A percentile compares a stretch with the other conserved stretches of the same genome.
phyloP scores from a whole-genome alignment of 2,797 vertebrate species.

The Phalloptychus januarius region DNA sequence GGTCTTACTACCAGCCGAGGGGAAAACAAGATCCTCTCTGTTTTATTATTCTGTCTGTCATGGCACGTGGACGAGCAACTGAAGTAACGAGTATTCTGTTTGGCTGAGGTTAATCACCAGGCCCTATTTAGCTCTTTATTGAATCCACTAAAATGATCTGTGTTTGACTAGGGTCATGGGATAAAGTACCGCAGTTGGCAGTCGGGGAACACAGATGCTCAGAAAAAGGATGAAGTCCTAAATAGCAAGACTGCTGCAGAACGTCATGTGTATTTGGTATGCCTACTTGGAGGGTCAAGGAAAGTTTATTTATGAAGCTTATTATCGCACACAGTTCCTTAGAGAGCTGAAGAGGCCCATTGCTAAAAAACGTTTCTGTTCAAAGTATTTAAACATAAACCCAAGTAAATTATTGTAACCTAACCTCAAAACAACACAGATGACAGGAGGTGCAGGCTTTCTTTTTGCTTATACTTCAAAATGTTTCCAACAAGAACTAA shows the following conservation, averaged over 20 bases:
- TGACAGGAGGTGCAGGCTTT: neutral
- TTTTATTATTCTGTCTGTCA: conserved; percentile 11
- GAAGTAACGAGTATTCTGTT: neutral
- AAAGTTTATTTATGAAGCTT: conserved; percentile 41
- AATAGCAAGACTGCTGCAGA: conserved; percentile 31
- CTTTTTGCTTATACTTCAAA: neutral
- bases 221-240: conserved; percentile 18
- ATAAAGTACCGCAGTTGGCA: neutral
- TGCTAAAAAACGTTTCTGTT: conserved; percentile 1
- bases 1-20: conserved; percentile 46
- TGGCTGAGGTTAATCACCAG: neutral
- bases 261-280: conserved; percentile 26
- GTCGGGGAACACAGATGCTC: neutral
- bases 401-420: neutral
- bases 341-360: neutral
- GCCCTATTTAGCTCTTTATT: neutral
- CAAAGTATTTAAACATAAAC: neutral
- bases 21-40: conserved; percentile 13
- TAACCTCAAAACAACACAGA: neutral
- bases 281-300: conserved; percentile 27
- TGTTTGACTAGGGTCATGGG: neutral
- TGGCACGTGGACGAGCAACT: conserved; percentile 1
- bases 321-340: conserved; percentile 18
- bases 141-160: neutral
- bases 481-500: neutral